Percentiles rank a stretch among this genome's conserved stretches.
Evolutionary conservation across 2,113 vertebrate species (phyloP).

Genomic region (Perognathus longimembris): DNA sequence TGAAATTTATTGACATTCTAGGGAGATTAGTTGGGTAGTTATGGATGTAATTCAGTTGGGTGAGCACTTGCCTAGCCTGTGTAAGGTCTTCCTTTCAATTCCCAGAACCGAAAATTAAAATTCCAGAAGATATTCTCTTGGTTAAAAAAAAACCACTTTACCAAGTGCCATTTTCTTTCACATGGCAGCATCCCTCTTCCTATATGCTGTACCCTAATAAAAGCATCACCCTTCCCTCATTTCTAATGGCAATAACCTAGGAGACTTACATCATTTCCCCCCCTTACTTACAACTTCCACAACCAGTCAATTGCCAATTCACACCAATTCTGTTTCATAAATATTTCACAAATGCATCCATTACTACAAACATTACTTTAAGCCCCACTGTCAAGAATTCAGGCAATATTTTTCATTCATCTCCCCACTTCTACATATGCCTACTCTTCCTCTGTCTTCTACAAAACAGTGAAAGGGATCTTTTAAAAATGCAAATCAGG

Average conservation of each 20-base stretch:
- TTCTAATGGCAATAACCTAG: not conserved
- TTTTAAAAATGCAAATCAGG: slow-evolving; percentile 23
- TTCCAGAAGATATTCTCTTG: not conserved
- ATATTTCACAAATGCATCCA: slow-evolving; percentile 20
- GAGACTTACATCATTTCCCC: not conserved
- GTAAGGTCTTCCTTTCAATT: not conserved
- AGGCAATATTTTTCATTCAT: not conserved
- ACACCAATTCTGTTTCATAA: not conserved
- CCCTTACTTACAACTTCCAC: not conserved
- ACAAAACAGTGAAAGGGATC: slow-evolving; percentile 15
- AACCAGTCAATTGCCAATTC: not conserved
- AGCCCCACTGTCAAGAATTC: not conserved
- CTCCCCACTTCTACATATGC: not conserved
- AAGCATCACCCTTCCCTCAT: not conserved
- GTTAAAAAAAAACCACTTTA: not conserved
- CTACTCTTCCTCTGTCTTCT: not conserved
- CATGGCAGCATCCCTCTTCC: not conserved
- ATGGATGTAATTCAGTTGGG: not conserved
- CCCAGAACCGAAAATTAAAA: not conserved
- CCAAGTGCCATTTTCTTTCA: slow-evolving; percentile 33
- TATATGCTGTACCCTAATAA: slow-evolving; percentile 1
- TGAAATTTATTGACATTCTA: slow-evolving; percentile 12
- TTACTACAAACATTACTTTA: not conserved
- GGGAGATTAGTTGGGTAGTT: not conserved
- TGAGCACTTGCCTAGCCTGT: not conserved